Percentiles rank a stretch among this genome's conserved stretches.
These are phyloP conservation scores for Microtus oregoni DNA, from an alignment of 2,113 vertebrate genomes.

Conservation along the genomic window DNA sequence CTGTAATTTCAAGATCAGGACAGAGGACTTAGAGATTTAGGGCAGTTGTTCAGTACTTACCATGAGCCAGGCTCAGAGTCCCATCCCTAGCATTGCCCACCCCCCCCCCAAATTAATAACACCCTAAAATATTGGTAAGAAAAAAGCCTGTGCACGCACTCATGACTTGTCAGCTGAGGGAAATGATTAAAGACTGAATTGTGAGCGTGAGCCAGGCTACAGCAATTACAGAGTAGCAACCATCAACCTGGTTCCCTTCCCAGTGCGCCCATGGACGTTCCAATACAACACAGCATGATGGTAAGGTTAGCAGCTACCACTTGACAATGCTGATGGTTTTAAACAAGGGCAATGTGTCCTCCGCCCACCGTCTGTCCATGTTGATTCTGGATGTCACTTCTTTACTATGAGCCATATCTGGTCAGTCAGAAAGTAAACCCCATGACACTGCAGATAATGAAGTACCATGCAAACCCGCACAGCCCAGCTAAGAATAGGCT, in stretches of 20 bases:
- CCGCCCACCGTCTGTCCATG: conserved; percentile 38
- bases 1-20: conserved; percentile 32
- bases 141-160: conserved; percentile 35
- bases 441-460: background rate
- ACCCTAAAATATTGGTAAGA: background rate
- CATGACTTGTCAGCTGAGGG: conserved; percentile 38
- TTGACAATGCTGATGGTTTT: background rate
- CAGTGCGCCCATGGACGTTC: background rate
- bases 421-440: conserved; percentile 46
- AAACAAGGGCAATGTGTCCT: conserved; percentile 49
- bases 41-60: background rate
- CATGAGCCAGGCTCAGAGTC: background rate
- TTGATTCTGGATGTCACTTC: conserved; percentile 8
- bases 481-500: conserved; percentile 22
- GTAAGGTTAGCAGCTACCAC: background rate
- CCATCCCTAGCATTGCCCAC: background rate
- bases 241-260: conserved; percentile 39
- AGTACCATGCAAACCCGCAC: background rate
- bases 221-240: conserved; percentile 45
- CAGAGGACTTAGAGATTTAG: background rate
- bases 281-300: background rate
- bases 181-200: conserved; percentile 39
- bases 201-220: conserved; percentile 27
- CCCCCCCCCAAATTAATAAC: background rate
- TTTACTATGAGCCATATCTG: conserved; percentile 5